Percentiles rank a stretch among this genome's conserved stretches.
These are phyloP conservation scores for Catharus minimus DNA, from an alignment of 2,113 vertebrate genomes.

Conservation along the genomic window DNA sequence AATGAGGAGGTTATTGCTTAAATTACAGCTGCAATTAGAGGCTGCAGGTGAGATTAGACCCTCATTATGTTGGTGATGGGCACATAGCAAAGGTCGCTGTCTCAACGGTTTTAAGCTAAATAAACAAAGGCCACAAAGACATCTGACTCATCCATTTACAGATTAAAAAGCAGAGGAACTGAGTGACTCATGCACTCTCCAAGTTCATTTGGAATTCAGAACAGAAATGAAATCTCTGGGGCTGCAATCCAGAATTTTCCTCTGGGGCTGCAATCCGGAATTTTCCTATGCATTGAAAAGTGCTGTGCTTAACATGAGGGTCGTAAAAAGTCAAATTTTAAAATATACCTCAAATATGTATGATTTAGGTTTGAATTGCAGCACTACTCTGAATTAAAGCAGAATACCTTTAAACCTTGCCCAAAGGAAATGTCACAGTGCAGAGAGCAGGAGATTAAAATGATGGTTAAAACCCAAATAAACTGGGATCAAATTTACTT, in stretches of 20 bases:
- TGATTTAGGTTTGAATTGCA: neutral
- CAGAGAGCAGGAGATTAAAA: neutral
- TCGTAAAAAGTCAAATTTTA: neutral
- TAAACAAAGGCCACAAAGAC: neutral
- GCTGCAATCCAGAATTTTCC: neutral
- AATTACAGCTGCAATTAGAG: slow-evolving; percentile 12
- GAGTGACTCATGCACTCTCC: neutral
- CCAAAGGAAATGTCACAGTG: neutral
- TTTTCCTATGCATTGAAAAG: neutral
- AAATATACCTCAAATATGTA: neutral
- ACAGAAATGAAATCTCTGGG: neutral
- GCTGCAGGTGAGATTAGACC: neutral
- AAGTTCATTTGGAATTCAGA: neutral
- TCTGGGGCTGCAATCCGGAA: neutral
- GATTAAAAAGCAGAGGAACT: neutral
- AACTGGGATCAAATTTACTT: neutral
- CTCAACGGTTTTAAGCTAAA: neutral
- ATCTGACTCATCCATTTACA: slow-evolving; percentile 5
- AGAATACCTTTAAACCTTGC: neutral
- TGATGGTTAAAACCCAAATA: neutral
- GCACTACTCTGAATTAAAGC: neutral
- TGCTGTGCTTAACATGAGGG: neutral
- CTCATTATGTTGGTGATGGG: neutral
- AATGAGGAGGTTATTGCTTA: neutral
- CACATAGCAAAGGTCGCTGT: neutral